A percentile compares a stretch with the other conserved stretches of the same genome.
Evolutionary conservation across 2,797 vertebrate species (phyloP).

Genomic region (Pseudopleuronectes americanus): DNA sequence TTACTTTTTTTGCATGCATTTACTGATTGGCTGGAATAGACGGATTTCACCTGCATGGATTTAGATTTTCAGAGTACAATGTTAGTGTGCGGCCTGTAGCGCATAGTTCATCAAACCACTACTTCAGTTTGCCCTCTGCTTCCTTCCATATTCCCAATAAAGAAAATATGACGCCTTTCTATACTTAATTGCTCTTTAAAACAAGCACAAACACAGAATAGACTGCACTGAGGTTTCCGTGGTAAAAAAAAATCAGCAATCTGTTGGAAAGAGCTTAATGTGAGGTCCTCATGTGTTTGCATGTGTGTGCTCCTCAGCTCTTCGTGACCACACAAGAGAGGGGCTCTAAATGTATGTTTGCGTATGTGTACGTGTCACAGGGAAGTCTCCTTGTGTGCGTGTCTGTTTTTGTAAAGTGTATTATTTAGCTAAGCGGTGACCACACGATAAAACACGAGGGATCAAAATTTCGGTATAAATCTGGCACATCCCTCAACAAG

Average conservation of each 20-base stretch:
- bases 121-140: slow-evolving; percentile 45
- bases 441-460: slow-evolving; percentile 61
- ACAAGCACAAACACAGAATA: slow-evolving; percentile 78
- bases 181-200: slow-evolving; percentile 78
- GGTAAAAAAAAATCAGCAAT: slow-evolving; percentile 72
- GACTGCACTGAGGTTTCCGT: slow-evolving; percentile 68
- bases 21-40: slow-evolving; percentile 4
- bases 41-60: slow-evolving; percentile 7
- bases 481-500: slow-evolving; percentile 19
- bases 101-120: slow-evolving; percentile 11
- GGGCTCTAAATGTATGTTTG: slow-evolving; percentile 48
- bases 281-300: slow-evolving; percentile 76
- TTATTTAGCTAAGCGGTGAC: slow-evolving; percentile 57
- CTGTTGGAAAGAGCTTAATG: slow-evolving; percentile 71
- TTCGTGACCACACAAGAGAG: slow-evolving; percentile 57
- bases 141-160: slow-evolving; percentile 50
- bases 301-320: slow-evolving; percentile 54
- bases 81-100: neutral
- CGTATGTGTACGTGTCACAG: slow-evolving; percentile 41
- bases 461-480: slow-evolving; percentile 33
- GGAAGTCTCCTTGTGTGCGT: slow-evolving; percentile 20
- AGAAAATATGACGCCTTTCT: slow-evolving; percentile 65
- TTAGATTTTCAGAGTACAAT: neutral
- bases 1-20: neutral
- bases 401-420: slow-evolving; percentile 58